A percentile compares a stretch with the other conserved stretches of the same genome.
Conservation (phyloP, 2,888 invertebrate genomes). For the Lordiphosa fenestrarum region DNA sequence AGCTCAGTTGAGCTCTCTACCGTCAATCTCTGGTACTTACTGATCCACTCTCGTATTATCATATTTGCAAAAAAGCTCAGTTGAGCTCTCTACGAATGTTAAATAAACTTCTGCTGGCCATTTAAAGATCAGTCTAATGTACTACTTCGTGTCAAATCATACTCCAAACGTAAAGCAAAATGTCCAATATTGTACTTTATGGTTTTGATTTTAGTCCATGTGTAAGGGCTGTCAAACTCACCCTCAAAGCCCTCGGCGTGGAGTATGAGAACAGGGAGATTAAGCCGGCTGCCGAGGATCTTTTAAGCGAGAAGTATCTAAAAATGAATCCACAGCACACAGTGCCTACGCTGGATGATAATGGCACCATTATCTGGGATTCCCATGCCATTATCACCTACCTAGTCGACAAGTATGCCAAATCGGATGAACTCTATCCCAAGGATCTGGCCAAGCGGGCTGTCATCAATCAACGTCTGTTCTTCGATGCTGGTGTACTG, state of each 20-base stretch:
- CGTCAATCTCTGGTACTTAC: no score
- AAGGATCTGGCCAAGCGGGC: constrained; percentile 81
- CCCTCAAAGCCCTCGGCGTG: constrained; percentile 83
- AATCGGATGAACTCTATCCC: constrained; percentile 82
- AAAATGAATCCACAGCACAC: constrained; percentile 83
- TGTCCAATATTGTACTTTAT: constrained; percentile 59
- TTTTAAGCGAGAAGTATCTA: constrained; percentile 50
- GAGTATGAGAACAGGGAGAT: constrained; percentile 72
- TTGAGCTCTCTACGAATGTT: no score
- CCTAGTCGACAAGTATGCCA: constrained; percentile 82
- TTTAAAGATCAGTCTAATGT: no score
- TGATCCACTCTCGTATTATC: no score
- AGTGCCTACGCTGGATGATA: constrained; percentile 71
- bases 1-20: no score
- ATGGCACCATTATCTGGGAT: constrained; percentile 65
- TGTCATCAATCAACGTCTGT: constrained; percentile 79
- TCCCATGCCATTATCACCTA: constrained; percentile 82
- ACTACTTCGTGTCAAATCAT: no score
- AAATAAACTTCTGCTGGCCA: no score
- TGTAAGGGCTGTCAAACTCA: constrained; percentile 83
- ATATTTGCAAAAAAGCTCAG: no score
- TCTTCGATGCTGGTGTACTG: constrained; percentile 79
- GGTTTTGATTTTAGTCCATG: constrained; percentile 81
- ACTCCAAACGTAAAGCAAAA: constrained; percentile 4
- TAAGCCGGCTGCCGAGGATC: constrained; percentile 50